Conservation (phyloP, 1,140 invertebrate genomes). For the Pseudobourletiella spinata region DNA sequence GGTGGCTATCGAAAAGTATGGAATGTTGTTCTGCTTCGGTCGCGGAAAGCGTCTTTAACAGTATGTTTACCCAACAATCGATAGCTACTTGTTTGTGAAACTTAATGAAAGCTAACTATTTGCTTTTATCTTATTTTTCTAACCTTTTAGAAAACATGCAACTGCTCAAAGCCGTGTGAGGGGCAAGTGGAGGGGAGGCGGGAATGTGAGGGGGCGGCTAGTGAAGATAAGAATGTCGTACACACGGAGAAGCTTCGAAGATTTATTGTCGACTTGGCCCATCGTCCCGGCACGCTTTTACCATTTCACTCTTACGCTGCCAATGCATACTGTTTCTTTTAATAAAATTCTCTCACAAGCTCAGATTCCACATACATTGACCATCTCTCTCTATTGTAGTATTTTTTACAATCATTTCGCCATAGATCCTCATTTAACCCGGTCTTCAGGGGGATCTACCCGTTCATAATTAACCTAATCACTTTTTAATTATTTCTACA, state of each 20-base stretch:
- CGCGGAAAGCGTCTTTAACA: background rate
- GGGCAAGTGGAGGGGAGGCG: no score
- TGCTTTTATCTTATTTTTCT: no score
- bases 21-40: constrained; percentile 25
- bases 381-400: no score
- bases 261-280: constrained; percentile 50
- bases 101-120: no score
- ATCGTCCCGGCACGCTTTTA: constrained; percentile 46
- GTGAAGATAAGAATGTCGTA: constrained; percentile 2
- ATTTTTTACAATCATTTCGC: no score
- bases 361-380: no score
- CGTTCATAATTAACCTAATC: no score
- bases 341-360: background rate
- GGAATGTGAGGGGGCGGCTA: background rate
- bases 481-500: no score
- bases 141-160: background rate
- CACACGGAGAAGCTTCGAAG: constrained; percentile 18
- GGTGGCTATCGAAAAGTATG: constrained; percentile 24
- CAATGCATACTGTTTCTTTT: constrained; percentile 36
- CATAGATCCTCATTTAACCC: no score
- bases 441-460: no score
- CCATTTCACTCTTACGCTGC: constrained; percentile 43
- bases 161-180: background rate
- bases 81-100: background rate
- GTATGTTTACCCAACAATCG: background rate